Conservation (phyloP, 2,113 vertebrate genomes). For the Carlito syrichta region DNA sequence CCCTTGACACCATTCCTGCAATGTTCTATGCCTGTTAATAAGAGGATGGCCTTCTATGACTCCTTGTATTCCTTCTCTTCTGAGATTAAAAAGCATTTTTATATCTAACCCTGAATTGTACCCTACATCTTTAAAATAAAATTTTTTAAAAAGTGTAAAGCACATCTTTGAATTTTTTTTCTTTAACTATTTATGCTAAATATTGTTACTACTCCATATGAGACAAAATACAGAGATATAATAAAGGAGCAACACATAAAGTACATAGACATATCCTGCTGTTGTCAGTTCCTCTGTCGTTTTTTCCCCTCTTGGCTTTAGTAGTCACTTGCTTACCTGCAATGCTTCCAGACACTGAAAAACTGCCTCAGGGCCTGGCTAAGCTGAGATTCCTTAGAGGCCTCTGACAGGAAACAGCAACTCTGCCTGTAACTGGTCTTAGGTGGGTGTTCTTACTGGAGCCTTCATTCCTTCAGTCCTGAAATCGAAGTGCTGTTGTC, state of each 20-base stretch:
- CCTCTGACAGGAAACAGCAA: neutral
- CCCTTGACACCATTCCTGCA: neutral
- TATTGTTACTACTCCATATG: neutral
- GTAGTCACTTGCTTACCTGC: neutral
- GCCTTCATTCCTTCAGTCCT: neutral
- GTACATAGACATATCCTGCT: neutral
- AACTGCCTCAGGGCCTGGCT: neutral
- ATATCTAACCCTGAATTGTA: too few species aligned
- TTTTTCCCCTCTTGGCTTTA: neutral
- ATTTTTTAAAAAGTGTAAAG: too few species aligned
- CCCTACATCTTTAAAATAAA: too few species aligned
- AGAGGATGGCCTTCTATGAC: neutral
- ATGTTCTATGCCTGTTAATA: neutral
- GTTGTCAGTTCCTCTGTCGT: neutral
- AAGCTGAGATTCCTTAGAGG: neutral
- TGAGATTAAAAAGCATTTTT: neutral
- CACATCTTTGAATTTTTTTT: neutral
- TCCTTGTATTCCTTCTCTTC: neutral
- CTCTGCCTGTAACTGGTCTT: neutral
- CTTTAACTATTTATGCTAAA: neutral
- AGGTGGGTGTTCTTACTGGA: neutral
- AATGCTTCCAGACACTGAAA: neutral
- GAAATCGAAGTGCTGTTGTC: neutral
- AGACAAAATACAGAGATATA: constrained; percentile 1
- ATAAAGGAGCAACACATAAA: neutral